Evolutionary conservation across 2,797 vertebrate genomes (phyloP), one percentile per base, ranked within the genome.

Genomic region (Botia kubotai): DNA sequence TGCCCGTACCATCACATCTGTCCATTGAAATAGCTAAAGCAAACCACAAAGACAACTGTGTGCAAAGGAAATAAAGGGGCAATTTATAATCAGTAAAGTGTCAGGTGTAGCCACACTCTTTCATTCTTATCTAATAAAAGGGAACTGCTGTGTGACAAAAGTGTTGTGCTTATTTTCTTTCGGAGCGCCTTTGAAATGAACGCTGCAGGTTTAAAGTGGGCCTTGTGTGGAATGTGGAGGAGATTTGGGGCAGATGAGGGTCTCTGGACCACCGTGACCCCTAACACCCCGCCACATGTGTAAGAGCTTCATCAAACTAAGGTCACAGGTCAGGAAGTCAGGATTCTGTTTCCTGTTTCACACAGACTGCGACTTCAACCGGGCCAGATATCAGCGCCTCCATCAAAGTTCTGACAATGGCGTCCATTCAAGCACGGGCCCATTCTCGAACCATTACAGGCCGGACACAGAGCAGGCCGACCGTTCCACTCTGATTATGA

Each of bases 281-380:
- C 53, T 67, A 58, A 55, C 83, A 83, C 75, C 55, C 63, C 84
- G 79, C 78, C 85, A 85, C 87, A 88, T 83, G 82, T 88, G 85
- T 83, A 86, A 84, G 83, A 85, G 85, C 85, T 89, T 87, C 85
- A 89, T 90, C 86, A 88, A 84, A 86, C 79, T 66, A 46, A 70
- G 88, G 87, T 83, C 85, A 87, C 58, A 81, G 86, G 86, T 88
- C 85, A 86, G 69, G 83, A 84, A 84, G 88, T 89, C 88, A 89
- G 84, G 87, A 89, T 90, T 90, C 88, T 88, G 87, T 87, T 90
- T 90, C 89, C 88, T 87, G 88, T 88, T 86, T 90, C 87, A 89
- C 82, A 86, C 84, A 88, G 85, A 86, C 83, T 75, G 52, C 74
- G 71, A 85, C 87, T 89, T 89, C 84, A 89, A 87, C 83, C 84